phyloP scores from a whole-genome alignment of 2,888 invertebrate genomes.

The Amphipoea lucens region DNA sequence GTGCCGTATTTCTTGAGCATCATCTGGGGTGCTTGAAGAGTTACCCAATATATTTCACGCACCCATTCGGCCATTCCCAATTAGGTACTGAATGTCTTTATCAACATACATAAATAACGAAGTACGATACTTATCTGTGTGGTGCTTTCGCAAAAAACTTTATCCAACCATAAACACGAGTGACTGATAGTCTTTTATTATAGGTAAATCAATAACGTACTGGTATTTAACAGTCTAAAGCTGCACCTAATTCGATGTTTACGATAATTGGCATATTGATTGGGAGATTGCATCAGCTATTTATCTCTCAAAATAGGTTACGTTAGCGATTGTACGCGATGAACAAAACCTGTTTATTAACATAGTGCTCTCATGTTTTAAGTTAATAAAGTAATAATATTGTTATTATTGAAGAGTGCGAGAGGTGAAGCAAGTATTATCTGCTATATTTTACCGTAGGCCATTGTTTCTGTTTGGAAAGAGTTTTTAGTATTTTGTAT shows the following conservation, averaged over 20 bases:
- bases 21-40: background rate
- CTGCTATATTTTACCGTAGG: background rate
- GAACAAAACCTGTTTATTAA: constrained; percentile 54
- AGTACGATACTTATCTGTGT: no score
- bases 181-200: constrained; percentile 19
- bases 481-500: background rate
- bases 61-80: background rate
- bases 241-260: constrained; percentile 57
- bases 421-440: background rate
- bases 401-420: constrained; percentile 7
- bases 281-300: constrained; percentile 52
- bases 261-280: constrained; percentile 57
- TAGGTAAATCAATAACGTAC: constrained; percentile 31
- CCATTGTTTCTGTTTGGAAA: background rate
- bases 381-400: constrained; percentile 48
- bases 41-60: background rate
- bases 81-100: background rate
- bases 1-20: background rate
- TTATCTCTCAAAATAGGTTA: constrained; percentile 56
- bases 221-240: constrained; percentile 35
- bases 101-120: no score
- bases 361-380: constrained; percentile 41
- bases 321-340: constrained; percentile 43
- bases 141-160: constrained; percentile 2
- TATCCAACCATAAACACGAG: constrained; percentile 1